Percentiles rank a stretch among this genome's conserved stretches.
phyloP scores from a whole-genome alignment of 2,888 invertebrate species.

The Abrostola tripartita region DNA sequence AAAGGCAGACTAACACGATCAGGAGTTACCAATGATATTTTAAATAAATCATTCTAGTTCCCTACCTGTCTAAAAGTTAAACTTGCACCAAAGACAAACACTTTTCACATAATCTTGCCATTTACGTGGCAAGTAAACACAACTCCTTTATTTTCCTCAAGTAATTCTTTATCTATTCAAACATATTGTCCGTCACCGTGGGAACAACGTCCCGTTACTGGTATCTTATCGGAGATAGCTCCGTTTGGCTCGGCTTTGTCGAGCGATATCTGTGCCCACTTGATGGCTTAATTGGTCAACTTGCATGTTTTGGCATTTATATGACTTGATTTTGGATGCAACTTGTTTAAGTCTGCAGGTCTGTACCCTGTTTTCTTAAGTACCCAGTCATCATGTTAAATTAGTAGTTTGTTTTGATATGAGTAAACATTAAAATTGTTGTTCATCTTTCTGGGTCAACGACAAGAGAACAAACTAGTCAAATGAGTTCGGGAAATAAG shows the following conservation, averaged over 20 bases:
- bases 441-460: not conserved
- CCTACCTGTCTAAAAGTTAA: not conserved
- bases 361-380: constrained; percentile 2
- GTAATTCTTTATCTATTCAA: constrained; percentile 55
- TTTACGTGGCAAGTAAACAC: constrained; percentile 42
- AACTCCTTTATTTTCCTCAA: constrained; percentile 54
- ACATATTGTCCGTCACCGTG: constrained; percentile 57
- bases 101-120: constrained; percentile 30
- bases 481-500: constrained; percentile 2
- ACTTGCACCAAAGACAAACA: constrained; percentile 14
- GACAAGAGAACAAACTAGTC: constrained; percentile 4
- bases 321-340: constrained; percentile 33
- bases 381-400: not conserved
- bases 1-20: not conserved
- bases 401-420: not conserved
- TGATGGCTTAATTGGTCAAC: constrained; percentile 53
- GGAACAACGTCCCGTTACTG: constrained; percentile 55
- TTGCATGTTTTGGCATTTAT: constrained; percentile 51
- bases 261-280: constrained; percentile 42
- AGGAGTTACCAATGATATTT: too few relatives aligned
- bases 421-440: not conserved
- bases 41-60: too few relatives aligned
- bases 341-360: constrained; percentile 17
- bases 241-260: constrained; percentile 45
- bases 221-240: constrained; percentile 63